phyloP scores from a whole-genome alignment of 2,113 vertebrate genomes.

The Leucosticte australis region DNA sequence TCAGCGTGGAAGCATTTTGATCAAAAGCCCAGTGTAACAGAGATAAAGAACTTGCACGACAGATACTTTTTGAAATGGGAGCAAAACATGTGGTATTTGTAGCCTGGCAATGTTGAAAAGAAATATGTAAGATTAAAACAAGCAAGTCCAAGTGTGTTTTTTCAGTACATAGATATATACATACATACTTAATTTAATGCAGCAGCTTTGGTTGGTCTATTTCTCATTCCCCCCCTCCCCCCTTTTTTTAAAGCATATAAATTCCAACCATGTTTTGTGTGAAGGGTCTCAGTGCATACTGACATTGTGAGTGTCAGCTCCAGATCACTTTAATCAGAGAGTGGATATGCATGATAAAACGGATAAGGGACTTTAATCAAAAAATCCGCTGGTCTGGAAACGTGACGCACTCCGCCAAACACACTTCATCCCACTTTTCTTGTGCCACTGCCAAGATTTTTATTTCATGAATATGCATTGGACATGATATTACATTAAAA shows the following conservation, averaged over 20 bases:
- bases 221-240: not conserved
- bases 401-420: conserved; percentile 96
- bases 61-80: conserved; percentile 39
- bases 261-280: conserved; percentile 90
- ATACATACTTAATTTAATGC: not conserved
- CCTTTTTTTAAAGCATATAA: conserved; percentile 77
- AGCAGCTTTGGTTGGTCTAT: conserved; percentile 26
- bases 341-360: conserved; percentile 99
- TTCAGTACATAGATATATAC: not conserved
- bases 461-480: conserved; percentile 96
- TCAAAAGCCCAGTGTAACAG: conserved; percentile 24
- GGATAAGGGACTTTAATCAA: conserved; percentile 99
- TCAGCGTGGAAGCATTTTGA: conserved; percentile 20
- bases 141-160: not conserved
- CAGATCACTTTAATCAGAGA: conserved; percentile 99
- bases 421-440: conserved; percentile 88
- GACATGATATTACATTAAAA: conserved; percentile 91
- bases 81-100: conserved; percentile 28
- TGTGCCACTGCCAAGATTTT: conserved; percentile 87
- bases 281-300: conserved; percentile 89
- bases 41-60: not conserved
- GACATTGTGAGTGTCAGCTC: conserved; percentile 99
- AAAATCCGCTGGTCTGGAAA: conserved; percentile 99
- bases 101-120: conserved; percentile 14
- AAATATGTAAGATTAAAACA: conserved; percentile 16